phyloP scores from a whole-genome alignment of 1,140 invertebrate genomes.

The Listronotus bonariensis region DNA sequence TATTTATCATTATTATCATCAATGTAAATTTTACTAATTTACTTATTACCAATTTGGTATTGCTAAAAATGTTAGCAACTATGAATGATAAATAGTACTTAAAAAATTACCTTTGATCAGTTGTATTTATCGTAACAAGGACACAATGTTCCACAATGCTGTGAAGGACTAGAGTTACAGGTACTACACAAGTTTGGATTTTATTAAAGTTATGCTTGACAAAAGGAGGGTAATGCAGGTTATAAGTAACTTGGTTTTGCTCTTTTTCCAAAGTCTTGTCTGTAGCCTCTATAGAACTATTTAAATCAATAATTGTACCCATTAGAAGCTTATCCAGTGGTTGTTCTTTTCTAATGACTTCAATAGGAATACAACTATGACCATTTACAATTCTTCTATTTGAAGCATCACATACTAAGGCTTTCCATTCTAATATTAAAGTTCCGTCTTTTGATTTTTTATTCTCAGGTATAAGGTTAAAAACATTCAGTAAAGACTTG shows the following conservation, averaged over 20 bases:
- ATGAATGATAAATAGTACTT: constrained; percentile 6
- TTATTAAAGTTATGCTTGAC: constrained; percentile 61
- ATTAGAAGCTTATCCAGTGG: constrained; percentile 33
- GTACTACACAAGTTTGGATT: constrained; percentile 60
- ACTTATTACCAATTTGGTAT: no score
- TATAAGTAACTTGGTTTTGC: constrained; percentile 57
- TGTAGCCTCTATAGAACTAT: constrained; percentile 33
- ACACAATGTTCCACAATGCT: constrained; percentile 44
- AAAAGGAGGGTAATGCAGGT: constrained; percentile 58
- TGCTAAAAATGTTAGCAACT: not conserved
- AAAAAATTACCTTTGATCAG: constrained; percentile 44
- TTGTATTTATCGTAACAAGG: constrained; percentile 49
- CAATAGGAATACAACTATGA: constrained; percentile 58
- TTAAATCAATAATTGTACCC: constrained; percentile 36
- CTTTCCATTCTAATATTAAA: constrained; percentile 62
- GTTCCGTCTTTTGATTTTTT: constrained; percentile 50
- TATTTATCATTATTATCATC: no score
- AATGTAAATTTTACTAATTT: no score
- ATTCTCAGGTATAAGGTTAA: constrained; percentile 36
- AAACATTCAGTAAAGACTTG: constrained; percentile 46
- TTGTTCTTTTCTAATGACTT: constrained; percentile 40
- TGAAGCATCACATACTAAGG: constrained; percentile 53
- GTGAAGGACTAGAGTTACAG: constrained; percentile 59
- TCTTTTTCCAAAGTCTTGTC: constrained; percentile 24
- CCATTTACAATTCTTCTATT: constrained; percentile 56